Evolutionary conservation across 2,113 vertebrate genomes (phyloP).

Genomic region (Thalassarche chlororhynchos): DNA sequence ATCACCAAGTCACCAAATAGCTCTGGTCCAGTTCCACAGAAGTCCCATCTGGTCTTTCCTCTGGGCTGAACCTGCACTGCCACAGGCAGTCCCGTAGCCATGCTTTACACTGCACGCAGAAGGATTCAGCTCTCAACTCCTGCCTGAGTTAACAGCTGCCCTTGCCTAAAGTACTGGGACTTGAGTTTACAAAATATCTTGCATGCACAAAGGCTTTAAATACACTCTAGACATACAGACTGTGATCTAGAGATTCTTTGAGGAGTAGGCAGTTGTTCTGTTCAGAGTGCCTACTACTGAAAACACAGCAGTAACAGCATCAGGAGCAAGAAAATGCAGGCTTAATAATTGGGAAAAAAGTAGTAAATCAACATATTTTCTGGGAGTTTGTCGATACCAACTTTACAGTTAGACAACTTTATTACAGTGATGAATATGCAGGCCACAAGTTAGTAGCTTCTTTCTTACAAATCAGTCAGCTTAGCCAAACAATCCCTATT

Average conservation of each 20-base stretch:
- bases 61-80: neutral
- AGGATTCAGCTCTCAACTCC: neutral
- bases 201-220: neutral
- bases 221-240: neutral
- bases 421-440: conserved; percentile 12
- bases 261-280: neutral
- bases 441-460: neutral
- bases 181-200: neutral
- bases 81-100: neutral
- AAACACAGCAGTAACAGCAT: neutral
- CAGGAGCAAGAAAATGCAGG: neutral
- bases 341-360: neutral
- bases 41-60: neutral
- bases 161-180: neutral
- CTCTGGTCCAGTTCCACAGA: neutral
- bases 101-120: neutral
- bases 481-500: conserved; percentile 5
- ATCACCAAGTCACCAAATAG: neutral
- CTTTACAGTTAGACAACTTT: conserved; percentile 37
- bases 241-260: neutral
- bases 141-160: neutral
- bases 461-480: neutral
- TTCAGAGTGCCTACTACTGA: neutral
- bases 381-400: conserved; percentile 7
- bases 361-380: neutral